Conservation (phyloP, 2,797 vertebrate genomes). For the Arrhamphus sclerolepis region DNA sequence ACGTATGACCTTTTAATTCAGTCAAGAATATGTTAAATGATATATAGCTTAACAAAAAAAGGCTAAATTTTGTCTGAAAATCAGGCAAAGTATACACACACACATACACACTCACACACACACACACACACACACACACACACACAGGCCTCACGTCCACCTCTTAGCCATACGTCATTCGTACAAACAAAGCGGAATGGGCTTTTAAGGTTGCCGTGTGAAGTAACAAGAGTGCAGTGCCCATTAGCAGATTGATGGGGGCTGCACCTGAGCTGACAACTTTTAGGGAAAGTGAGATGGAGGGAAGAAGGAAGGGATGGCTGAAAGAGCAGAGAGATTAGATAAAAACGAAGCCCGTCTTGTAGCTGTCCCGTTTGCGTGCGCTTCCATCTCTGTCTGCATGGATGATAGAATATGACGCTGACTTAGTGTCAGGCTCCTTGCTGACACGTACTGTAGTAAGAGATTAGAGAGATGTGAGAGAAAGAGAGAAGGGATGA, state of each 20-base stretch:
- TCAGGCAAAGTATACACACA: neutral
- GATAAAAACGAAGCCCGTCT: conserved; percentile 58
- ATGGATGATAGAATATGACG: conserved; percentile 67
- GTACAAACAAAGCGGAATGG: conserved; percentile 25
- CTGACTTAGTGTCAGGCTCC: conserved; percentile 70
- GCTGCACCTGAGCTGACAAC: conserved; percentile 42
- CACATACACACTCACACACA: neutral
- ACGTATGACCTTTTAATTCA: neutral
- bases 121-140: too few relatives aligned
- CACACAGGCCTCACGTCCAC: neutral
- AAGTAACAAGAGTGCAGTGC: conserved; percentile 24
- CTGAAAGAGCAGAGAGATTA: conserved; percentile 49
- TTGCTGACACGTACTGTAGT: conserved; percentile 56
- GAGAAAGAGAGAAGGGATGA: conserved; percentile 18
- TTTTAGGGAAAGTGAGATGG: conserved; percentile 38
- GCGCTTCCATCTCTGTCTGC: conserved; percentile 58
- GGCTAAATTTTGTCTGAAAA: neutral
- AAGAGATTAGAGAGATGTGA: conserved; percentile 62
- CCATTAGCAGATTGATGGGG: conserved; percentile 49
- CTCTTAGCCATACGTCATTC: conserved; percentile 1
- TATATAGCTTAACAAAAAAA: neutral
- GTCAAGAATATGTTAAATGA: neutral
- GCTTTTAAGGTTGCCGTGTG: conserved; percentile 19
- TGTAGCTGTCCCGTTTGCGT: conserved; percentile 66
- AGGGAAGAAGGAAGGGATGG: conserved; percentile 38